A percentile compares a stretch with the other conserved stretches of the same genome.
These are phyloP conservation scores for Mus spicilegus DNA, from an alignment of 2,113 vertebrate genomes.

Conservation along the genomic window DNA sequence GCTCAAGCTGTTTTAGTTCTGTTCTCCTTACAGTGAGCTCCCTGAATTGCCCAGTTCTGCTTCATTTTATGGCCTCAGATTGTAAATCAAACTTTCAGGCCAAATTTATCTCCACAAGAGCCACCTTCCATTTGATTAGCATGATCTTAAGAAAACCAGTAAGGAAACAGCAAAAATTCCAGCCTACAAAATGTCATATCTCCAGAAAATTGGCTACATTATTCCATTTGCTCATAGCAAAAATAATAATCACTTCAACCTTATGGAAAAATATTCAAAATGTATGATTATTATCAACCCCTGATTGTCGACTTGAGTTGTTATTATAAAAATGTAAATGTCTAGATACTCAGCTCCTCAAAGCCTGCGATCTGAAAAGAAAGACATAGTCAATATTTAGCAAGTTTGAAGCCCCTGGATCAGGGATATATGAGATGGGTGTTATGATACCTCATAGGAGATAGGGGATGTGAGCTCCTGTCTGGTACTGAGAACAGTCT, in stretches of 20 bases:
- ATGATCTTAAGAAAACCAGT: constrained; percentile 35
- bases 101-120: neutral
- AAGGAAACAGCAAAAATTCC: neutral
- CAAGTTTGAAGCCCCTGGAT: neutral
- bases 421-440: neutral
- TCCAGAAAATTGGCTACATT: neutral
- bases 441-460: neutral
- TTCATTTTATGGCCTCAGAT: neutral
- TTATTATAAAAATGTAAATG: neutral
- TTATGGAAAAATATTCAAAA: constrained; percentile 34
- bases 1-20: neutral
- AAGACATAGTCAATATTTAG: neutral
- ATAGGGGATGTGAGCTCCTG: neutral
- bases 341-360: neutral
- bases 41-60: neutral
- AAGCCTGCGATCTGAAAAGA: neutral
- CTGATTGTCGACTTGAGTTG: neutral
- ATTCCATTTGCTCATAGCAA: neutral
- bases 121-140: neutral
- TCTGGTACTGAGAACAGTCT: neutral
- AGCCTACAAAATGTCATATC: neutral
- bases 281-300: neutral
- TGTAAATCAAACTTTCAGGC: neutral
- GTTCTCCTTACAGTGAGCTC: neutral
- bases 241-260: neutral